A percentile compares a stretch with the other conserved stretches of the same genome.
These are phyloP conservation scores for Hypsopygia costalis DNA, from an alignment of 2,888 invertebrate genomes.

Conservation along the genomic window DNA sequence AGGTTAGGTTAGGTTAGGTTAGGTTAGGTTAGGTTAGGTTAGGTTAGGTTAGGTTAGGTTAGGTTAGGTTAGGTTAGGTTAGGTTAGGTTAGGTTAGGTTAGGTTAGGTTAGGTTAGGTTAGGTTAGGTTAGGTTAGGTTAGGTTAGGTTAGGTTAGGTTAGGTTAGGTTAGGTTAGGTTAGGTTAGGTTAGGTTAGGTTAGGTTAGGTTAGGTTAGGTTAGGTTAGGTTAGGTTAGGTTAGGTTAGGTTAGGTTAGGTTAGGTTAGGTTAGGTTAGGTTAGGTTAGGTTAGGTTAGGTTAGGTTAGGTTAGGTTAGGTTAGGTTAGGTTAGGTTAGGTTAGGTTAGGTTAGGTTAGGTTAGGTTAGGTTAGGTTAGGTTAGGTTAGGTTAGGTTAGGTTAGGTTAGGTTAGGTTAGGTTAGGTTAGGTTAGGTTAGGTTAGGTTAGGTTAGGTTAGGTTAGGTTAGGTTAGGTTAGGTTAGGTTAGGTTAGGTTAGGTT, in stretches of 20 bases:
- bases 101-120: too few species aligned
- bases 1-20: too few species aligned
- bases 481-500: too few species aligned
- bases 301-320: slow-evolving; percentile 15
- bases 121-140: slow-evolving; percentile 14
- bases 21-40: too few species aligned
- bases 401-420: slow-evolving; percentile 15
- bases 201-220: slow-evolving; percentile 19
- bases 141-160: slow-evolving; percentile 14
- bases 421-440: slow-evolving; percentile 16
- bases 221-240: slow-evolving; percentile 16
- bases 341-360: slow-evolving; percentile 19
- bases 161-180: slow-evolving; percentile 14
- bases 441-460: too few species aligned
- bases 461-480: too few species aligned
- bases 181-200: slow-evolving; percentile 18
- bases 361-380: slow-evolving; percentile 17
- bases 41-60: too few species aligned
- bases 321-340: slow-evolving; percentile 15
- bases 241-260: slow-evolving; percentile 20
- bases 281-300: slow-evolving; percentile 12
- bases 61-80: too few species aligned
- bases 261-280: slow-evolving; percentile 21
- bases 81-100: too few species aligned
- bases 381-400: slow-evolving; percentile 17